Percentiles rank a stretch among this genome's conserved stretches.
These are phyloP conservation scores for Enteromius thamalakanensis DNA, from an alignment of 2,797 vertebrate species.

Conservation along the genomic window DNA sequence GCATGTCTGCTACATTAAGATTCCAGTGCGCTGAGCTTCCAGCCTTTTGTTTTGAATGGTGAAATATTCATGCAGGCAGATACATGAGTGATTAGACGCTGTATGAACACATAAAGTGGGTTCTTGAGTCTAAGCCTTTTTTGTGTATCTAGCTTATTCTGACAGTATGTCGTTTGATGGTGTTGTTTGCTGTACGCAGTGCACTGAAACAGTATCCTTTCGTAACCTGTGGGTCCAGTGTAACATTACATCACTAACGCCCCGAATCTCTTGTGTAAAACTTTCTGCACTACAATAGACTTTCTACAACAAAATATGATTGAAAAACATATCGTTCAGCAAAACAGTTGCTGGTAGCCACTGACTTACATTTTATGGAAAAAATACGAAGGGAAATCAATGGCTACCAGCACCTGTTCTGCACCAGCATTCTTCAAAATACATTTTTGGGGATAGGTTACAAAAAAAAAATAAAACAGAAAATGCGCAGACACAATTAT, in stretches of 20 bases:
- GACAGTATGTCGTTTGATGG: neutral
- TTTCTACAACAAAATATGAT: neutral
- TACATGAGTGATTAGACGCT: conserved; percentile 23
- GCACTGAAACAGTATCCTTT: conserved; percentile 33
- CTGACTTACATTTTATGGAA: neutral
- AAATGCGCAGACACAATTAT: neutral
- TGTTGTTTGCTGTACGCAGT: neutral
- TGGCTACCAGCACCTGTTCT: neutral
- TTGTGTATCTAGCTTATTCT: conserved; percentile 46
- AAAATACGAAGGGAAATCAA: neutral
- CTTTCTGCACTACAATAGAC: neutral
- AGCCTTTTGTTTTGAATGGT: conserved; percentile 54
- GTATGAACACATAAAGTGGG: conserved; percentile 23
- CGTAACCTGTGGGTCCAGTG: conserved; percentile 12
- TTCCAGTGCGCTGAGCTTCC: conserved; percentile 18
- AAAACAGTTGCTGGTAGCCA: neutral
- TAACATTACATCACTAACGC: conserved; percentile 38
- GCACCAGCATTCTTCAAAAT: neutral
- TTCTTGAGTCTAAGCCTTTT: neutral
- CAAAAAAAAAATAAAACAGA: neutral
- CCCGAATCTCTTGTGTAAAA: conserved; percentile 35
- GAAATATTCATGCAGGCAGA: conserved; percentile 43
- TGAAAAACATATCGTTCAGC: neutral
- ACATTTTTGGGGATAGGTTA: neutral
- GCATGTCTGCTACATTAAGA: conserved; percentile 32